These are phyloP conservation scores for Plebejus melissa DNA, from an alignment of 2,888 invertebrate species.

Conservation along the genomic window DNA sequence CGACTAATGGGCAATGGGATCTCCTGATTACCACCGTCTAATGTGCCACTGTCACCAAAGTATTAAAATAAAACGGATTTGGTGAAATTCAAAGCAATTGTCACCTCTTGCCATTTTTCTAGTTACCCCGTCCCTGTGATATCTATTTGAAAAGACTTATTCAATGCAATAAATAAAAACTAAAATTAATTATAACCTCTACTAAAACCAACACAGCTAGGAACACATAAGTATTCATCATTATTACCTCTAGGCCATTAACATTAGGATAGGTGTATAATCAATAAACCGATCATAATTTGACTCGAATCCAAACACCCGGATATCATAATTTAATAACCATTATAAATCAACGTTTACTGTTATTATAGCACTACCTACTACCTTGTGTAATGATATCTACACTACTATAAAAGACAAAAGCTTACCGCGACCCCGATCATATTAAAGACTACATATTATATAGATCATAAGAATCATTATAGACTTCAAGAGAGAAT, in stretches of 20 bases:
- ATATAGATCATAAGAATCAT: background rate
- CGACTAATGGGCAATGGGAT: no score
- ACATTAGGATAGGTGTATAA: background rate
- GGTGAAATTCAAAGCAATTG: background rate
- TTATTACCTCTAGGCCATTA: background rate
- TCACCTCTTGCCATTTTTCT: background rate
- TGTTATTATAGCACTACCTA: background rate
- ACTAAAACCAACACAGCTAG: background rate
- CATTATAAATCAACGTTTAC: constrained; percentile 16
- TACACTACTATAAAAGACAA: background rate
- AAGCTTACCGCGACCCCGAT: background rate
- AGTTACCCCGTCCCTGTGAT: background rate
- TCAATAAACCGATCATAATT: constrained; percentile 21
- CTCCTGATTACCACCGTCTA: no score
- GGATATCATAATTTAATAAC: constrained; percentile 16
- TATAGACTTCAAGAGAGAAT: background rate
- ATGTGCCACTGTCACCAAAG: background rate
- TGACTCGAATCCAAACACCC: constrained; percentile 18
- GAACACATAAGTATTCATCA: background rate
- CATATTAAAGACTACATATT: background rate
- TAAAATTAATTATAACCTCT: background rate
- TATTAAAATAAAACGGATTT: background rate
- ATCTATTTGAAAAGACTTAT: background rate
- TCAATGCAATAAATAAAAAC: background rate
- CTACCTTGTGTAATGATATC: background rate